Base-by-base conservation (phyloP, 2,113 vertebrate genomes). In the Smithornis capensis region DNA sequence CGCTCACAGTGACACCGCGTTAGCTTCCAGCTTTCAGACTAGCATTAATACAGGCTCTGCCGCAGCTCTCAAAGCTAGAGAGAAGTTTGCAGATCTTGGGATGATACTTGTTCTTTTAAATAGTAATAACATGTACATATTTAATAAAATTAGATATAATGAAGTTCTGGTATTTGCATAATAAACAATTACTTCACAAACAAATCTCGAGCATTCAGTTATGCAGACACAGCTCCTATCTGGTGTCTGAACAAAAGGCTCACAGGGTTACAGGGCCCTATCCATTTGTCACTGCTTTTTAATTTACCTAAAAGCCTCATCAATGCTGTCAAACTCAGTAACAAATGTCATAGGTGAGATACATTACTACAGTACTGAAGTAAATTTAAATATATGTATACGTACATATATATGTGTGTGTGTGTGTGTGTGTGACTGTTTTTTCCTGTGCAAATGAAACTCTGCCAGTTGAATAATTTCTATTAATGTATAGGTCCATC, bases 21-120 rank as follows among this genome's bases (percentile, higher is more conserved):
- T 90, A 93, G 94, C 96, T 97, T 97, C 89, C 91, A 91, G 95
- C 96, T 97, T 97, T 92, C 92, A 94, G 92, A 97, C 87, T 94
- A 97, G 97, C 97, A 97, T 97, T 97, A 97, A 97, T 96, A 96
- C 95, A 95, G 94, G 93, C 92, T 97, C 96, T 97, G 96, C 95
- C 62, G 29, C 95, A 95, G 90, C 95, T 97, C 96, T 96, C 96
- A 78, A 89, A 55, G 87, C 92, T 94, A 95, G 94, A 96, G 97
- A 96, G 97, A 96, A 96, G 96, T 95, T 57, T 95, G 96, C 97
- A 97, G 97, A 78, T 95, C 96, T 96, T 94, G 95, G 90, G 94
- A 95, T 95, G 69, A 95, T 91, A 94, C 75, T 83, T 2, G 0
- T 95, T 94, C 94, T 93, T 97, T 95, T 94, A 95, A 93, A 91